Conservation (phyloP, 2,113 vertebrate species). For the Mesocricetus auratus region DNA sequence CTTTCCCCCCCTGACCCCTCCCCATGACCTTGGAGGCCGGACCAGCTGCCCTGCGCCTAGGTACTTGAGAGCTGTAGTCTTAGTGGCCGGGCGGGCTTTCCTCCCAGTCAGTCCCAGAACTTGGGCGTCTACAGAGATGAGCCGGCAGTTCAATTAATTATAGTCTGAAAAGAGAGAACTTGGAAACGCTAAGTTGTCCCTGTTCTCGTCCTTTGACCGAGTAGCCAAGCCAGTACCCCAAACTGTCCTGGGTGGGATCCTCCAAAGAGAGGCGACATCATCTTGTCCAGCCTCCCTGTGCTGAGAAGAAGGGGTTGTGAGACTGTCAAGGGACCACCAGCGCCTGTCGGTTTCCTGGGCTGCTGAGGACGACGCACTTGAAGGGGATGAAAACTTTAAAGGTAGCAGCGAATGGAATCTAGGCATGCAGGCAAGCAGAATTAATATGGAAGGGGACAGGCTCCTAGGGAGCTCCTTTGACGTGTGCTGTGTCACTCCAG, state of each 20-base stretch:
- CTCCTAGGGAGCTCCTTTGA: neutral
- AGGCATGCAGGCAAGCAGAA: neutral
- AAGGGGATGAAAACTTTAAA: neutral
- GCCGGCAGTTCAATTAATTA: neutral
- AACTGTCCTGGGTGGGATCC: neutral
- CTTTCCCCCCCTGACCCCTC: constrained; percentile 61
- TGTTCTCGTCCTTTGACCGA: neutral
- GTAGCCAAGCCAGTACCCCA: neutral
- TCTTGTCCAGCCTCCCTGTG: neutral
- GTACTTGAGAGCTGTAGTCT: neutral
- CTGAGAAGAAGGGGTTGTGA: neutral
- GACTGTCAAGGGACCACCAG: neutral
- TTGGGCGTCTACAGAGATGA: neutral
- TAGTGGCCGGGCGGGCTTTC: neutral
- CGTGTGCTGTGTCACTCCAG: constrained; percentile 72
- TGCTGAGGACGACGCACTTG: neutral
- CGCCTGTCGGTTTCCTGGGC: constrained; percentile 30
- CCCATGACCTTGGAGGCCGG: constrained; percentile 73
- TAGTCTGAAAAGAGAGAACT: neutral
- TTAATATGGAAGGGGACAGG: neutral
- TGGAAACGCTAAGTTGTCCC: neutral
- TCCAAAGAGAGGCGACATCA: neutral
- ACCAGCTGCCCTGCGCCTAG: neutral
- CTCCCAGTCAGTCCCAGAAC: neutral
- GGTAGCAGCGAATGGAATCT: neutral